Evolutionary conservation across 2,888 invertebrate genomes (phyloP), one percentile per base, ranked within the genome.

Genomic region (Drosophila subquinaria): DNA sequence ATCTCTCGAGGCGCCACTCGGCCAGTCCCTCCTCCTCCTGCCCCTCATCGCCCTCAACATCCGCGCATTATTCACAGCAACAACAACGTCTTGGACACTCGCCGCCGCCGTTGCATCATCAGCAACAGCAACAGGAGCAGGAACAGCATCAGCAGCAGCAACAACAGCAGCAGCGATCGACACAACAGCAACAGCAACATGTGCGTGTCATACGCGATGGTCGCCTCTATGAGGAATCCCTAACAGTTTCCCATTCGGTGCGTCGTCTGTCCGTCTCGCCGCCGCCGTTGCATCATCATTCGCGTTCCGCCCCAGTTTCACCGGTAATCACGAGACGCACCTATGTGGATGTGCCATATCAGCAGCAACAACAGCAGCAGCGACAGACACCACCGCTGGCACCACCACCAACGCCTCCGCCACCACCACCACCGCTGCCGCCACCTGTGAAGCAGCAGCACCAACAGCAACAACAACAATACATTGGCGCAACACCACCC

Each of bases 201-300:
- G 93, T 93, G 57, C 92, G 93, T 27, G 93, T 93, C n/a, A 93
- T 93, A 66, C 91, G 92, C 69, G 93, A 93, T 78, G 93, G 93
- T 40, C 91, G 93, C 9, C 80, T 92, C 20, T 93, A 93, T 62
- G 93, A 93, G 23, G 93, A 93, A 62, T 69, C 86, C 1, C 27
- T 74, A 33, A 38, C 64, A 38, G 74, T 36, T 33, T 17, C 61
- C 11, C 47, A 15, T 51, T 67, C 64, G 48, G 55, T 81, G 47
- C 82, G 90, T 47, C 76, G 88, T 11, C 85, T 82, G 60, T 89
- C 89, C 53, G 86, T 89, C n/a, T 90, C 90, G 65, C 90, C 89
- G 42, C 90, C 90, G 33, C 91, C 91, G 17, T 65, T 91, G 61
- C 89, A 86, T 65, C 91, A 91, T 73, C 91, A 90, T 73, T 84